Conservation (phyloP, 2,888 invertebrate genomes). For the Panorpa germanica region DNA sequence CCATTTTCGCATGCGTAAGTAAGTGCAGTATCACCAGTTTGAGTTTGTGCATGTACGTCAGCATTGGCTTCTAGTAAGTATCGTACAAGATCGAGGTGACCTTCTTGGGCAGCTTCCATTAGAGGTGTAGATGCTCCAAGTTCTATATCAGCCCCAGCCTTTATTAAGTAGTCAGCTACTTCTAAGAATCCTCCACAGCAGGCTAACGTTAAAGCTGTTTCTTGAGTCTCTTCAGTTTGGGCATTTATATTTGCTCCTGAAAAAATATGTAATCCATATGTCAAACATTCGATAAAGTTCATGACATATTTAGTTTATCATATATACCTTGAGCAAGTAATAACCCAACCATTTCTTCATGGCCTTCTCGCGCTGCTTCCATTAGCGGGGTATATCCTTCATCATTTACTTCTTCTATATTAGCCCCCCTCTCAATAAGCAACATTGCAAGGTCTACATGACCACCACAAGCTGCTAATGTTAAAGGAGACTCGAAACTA, state of each 20-base stretch:
- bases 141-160: constrained; percentile 88
- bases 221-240: constrained; percentile 97
- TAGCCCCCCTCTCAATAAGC: constrained; percentile 90
- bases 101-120: constrained; percentile 98
- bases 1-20: constrained; percentile 99
- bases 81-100: constrained; percentile 82
- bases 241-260: constrained; percentile 86
- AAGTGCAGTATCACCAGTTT: constrained; percentile 87
- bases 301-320: not conserved
- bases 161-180: constrained; percentile 86
- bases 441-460: constrained; percentile 94
- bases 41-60: constrained; percentile 85
- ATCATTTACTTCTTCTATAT: constrained; percentile 98
- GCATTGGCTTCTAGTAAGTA: constrained; percentile 72
- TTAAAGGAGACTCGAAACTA: constrained; percentile 96
- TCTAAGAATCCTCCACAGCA: constrained; percentile 92
- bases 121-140: constrained; percentile 90
- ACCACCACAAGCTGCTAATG: constrained; percentile 95
- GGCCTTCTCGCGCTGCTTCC: constrained; percentile 98
- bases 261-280: constrained; percentile 11
- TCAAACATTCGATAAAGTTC: not conserved
- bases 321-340: constrained; percentile 65
- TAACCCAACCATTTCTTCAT: constrained; percentile 94
- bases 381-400: constrained; percentile 98
- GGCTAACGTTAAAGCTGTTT: constrained; percentile 84